Percentiles rank a stretch among this genome's conserved stretches.
Conservation (phyloP, 1,140 invertebrate species). For the Yoshiicerus persimilis region DNA sequence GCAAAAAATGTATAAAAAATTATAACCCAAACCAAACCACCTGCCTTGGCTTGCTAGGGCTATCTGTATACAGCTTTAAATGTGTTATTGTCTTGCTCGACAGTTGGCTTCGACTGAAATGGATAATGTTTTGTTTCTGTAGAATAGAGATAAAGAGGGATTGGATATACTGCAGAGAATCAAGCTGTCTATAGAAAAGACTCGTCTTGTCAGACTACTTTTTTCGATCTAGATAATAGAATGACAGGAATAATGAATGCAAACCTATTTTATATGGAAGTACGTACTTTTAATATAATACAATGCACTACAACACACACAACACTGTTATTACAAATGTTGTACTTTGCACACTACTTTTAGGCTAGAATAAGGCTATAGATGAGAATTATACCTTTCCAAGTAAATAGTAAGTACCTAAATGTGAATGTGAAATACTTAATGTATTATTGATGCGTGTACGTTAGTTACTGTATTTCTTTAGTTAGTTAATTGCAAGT, state of each 20-base stretch:
- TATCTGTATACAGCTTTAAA: not conserved
- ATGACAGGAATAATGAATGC: not conserved
- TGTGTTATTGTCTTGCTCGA: not conserved
- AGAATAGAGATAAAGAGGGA: not conserved
- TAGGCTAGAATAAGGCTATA: too few relatives aligned
- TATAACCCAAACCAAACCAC: too few relatives aligned
- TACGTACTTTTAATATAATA: not conserved
- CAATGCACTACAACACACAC: not conserved
- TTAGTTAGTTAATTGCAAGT: not conserved
- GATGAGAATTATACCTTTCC: not conserved
- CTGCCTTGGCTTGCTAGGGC: not conserved
- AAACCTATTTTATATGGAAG: not conserved
- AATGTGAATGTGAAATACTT: too few relatives aligned
- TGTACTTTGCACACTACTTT: too few relatives aligned
- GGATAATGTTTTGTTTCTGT: not conserved
- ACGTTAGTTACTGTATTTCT: too few relatives aligned
- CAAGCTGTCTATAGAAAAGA: not conserved
- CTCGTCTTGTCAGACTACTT: not conserved
- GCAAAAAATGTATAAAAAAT: not conserved
- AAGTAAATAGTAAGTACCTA: too few relatives aligned
- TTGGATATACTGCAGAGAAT: not conserved
- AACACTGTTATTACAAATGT: too few relatives aligned
- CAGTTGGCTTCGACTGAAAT: not conserved
- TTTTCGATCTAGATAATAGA: not conserved
- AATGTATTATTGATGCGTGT: too few relatives aligned